These are phyloP conservation scores for Heliangelus exortis DNA, from an alignment of 2,797 vertebrate species.

Conservation along the genomic window DNA sequence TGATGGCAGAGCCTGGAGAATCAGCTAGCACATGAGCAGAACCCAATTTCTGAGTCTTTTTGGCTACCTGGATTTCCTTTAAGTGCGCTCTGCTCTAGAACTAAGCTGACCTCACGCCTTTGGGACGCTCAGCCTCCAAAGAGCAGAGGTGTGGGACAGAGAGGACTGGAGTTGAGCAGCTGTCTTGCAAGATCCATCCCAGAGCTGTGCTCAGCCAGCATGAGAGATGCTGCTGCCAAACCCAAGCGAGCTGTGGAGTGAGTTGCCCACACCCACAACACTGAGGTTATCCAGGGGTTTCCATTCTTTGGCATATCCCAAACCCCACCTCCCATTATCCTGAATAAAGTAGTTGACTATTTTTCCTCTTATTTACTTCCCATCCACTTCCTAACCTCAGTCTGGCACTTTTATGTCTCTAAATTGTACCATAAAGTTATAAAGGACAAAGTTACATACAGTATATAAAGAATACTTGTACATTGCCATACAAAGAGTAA, in stretches of 20 bases:
- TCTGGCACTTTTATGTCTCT: neutral
- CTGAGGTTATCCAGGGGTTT: conserved; percentile 30
- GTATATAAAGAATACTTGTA: neutral
- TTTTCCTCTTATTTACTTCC: conserved; percentile 29
- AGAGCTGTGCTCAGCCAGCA: neutral
- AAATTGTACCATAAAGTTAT: neutral
- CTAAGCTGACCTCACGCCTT: neutral
- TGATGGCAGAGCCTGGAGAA: neutral
- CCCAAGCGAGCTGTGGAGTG: neutral
- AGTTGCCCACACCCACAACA: conserved; percentile 14
- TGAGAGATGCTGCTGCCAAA: neutral
- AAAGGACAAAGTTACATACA: neutral
- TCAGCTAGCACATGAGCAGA: neutral
- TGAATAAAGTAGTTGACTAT: neutral
- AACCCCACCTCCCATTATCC: conserved; percentile 20
- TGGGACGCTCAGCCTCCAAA: neutral
- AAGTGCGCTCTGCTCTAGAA: neutral
- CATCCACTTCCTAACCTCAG: neutral
- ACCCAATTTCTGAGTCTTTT: neutral
- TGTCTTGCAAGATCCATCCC: neutral
- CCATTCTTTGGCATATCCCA: neutral
- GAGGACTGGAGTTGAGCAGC: neutral
- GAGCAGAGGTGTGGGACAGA: neutral
- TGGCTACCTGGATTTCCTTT: neutral
- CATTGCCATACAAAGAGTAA: neutral